These are phyloP conservation scores for Tenthredo amoena DNA, from an alignment of 2,888 invertebrate species.

Conservation along the genomic window DNA sequence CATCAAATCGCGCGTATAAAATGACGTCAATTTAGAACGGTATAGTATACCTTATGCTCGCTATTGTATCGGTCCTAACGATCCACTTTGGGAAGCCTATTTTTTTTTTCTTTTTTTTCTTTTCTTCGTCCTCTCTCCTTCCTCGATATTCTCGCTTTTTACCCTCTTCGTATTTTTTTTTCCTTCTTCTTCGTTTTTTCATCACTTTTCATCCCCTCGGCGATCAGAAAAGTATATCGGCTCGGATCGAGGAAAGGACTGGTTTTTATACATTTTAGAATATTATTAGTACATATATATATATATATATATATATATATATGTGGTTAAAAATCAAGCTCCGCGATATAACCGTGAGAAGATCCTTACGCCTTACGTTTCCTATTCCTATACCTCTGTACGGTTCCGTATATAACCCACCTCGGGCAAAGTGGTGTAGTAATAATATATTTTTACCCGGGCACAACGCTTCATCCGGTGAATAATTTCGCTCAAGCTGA, in stretches of 20 bases:
- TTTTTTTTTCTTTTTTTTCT: constrained; percentile 59
- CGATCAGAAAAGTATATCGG: not conserved
- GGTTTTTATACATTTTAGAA: no score
- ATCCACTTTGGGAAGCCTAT: constrained; percentile 55
- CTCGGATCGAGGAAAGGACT: no score
- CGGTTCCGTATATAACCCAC: no score
- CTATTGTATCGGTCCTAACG: constrained; percentile 61
- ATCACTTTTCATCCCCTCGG: not conserved
- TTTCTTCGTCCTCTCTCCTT: not conserved
- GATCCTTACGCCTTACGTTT: not conserved
- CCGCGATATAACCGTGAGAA: no score
- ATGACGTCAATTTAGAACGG: constrained; percentile 31
- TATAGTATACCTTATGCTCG: constrained; percentile 1
- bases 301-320: no score
- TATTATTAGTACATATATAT: no score
- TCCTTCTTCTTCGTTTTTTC: not conserved
- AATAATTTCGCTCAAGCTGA: constrained; percentile 42
- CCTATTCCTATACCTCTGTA: not conserved
- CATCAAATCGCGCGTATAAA: constrained; percentile 31
- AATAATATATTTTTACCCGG: constrained; percentile 43
- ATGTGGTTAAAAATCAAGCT: no score
- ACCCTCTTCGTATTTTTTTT: not conserved
- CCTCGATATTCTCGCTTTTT: not conserved
- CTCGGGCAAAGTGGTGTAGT: constrained; percentile 42
- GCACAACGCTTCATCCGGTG: constrained; percentile 41